A percentile compares a stretch with the other conserved stretches of the same genome.
Evolutionary conservation across 2,797 vertebrate genomes (phyloP).

Genomic region (Bovichtus variegatus): DNA sequence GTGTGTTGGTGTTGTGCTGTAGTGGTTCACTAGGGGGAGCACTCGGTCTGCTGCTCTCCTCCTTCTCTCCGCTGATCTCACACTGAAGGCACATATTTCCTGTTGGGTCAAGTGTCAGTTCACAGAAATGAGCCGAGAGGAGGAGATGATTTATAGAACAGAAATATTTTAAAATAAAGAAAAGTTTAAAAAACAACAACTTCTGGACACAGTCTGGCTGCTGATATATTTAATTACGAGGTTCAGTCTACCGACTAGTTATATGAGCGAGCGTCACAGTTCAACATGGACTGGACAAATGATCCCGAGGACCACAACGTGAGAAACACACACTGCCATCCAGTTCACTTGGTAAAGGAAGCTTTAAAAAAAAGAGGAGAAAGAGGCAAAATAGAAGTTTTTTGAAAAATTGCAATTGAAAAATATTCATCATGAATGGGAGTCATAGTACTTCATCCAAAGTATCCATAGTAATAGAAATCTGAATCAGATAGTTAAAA

Average conservation of each 20-base stretch:
- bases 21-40: conserved; percentile 68
- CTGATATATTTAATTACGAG: background rate
- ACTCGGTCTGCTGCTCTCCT: conserved; percentile 41
- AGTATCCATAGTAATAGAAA: background rate
- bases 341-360: no score
- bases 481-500: background rate
- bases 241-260: background rate
- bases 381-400: no score
- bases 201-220: background rate
- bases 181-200: background rate
- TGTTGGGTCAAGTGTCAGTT: background rate
- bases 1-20: conserved; percentile 21
- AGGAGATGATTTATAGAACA: background rate
- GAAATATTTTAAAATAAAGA: background rate
- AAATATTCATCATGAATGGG: background rate
- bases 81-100: background rate
- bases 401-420: no score
- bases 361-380: background rate
- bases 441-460: background rate
- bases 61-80: background rate
- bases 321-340: background rate
- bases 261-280: background rate
- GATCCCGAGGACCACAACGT: background rate
- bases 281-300: background rate
- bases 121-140: background rate